Evolutionary conservation across 2,888 invertebrate species (phyloP).

Genomic region (Allolobophora icterica): DNA sequence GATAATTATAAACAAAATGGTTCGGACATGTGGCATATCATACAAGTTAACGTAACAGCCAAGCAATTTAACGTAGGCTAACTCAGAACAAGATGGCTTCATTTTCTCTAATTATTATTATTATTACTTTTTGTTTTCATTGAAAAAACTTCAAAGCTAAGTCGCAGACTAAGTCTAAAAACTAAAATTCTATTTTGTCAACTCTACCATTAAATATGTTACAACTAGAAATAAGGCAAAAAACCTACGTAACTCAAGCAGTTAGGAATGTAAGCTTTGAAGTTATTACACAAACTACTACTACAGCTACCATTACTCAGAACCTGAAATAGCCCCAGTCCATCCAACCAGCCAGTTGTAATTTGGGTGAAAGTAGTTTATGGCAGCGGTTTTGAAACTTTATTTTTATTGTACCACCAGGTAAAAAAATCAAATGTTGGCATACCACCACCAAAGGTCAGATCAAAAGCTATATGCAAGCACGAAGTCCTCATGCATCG

Average conservation of each 20-base stretch:
- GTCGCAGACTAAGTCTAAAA: background rate
- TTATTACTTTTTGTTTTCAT: background rate
- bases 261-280: background rate
- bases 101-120: background rate
- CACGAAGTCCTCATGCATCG: no score
- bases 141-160: background rate
- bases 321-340: background rate
- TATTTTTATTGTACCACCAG: no score
- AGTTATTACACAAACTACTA: background rate
- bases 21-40: no score
- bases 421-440: no score
- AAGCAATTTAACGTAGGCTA: background rate
- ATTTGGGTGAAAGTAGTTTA: background rate
- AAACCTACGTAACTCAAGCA: background rate
- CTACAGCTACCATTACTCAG: background rate
- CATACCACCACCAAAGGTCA: no score
- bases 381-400: no score
- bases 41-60: background rate
- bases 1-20: background rate
- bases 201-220: background rate
- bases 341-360: background rate
- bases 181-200: background rate
- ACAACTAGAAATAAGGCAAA: background rate
- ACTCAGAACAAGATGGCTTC: background rate
- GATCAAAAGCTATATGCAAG: no score